Evolutionary conservation across 2,888 invertebrate species (phyloP).

Genomic region (Zaprionus obscuricornis): DNA sequence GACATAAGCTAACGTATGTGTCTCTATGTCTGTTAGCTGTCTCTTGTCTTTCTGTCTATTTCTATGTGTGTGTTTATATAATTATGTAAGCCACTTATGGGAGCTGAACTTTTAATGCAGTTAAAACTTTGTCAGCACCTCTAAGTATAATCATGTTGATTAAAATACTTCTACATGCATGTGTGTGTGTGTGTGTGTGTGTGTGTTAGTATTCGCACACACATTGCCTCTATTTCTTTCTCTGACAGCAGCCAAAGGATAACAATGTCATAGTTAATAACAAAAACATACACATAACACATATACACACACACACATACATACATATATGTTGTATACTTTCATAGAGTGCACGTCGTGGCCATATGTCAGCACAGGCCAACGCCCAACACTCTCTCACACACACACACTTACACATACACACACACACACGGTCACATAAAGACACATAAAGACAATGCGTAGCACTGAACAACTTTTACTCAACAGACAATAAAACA

Average conservation of each 20-base stretch:
- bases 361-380: conserved; percentile 45
- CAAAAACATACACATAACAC: conserved; percentile 21
- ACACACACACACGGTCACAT: neutral
- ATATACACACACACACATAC: conserved; percentile 9
- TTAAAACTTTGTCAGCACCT: conserved; percentile 54
- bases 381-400: conserved; percentile 35
- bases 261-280: conserved; percentile 53
- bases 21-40: neutral
- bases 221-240: neutral
- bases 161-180: conserved; percentile 46
- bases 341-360: conserved; percentile 16
- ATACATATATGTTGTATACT: conserved; percentile 1
- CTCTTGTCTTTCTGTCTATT: conserved; percentile 3
- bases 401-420: neutral
- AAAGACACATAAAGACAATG: neutral
- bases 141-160: conserved; percentile 67
- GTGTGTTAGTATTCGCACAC: neutral
- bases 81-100: conserved; percentile 58
- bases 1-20: conserved; percentile 3
- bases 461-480: conserved; percentile 18
- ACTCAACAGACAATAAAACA: conserved; percentile 52
- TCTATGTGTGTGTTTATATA: conserved; percentile 34
- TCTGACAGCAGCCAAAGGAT: conserved; percentile 27
- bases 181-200: neutral
- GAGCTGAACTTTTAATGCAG: conserved; percentile 62